Conservation (phyloP, 2,888 invertebrate genomes). For the Diploptera punctata region DNA sequence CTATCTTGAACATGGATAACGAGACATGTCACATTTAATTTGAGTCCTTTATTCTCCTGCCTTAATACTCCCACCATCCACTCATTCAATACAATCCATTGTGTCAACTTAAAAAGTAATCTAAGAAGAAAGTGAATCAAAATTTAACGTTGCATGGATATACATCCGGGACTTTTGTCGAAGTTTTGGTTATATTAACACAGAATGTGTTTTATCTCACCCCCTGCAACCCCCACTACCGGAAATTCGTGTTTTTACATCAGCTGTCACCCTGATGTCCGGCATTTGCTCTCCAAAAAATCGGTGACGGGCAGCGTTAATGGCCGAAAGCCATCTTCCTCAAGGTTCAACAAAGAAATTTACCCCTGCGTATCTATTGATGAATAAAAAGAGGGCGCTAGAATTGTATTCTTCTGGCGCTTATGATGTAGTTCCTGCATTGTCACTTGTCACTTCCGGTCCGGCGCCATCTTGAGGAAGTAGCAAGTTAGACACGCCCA, state of each 20-base stretch:
- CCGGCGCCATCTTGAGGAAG: conserved; percentile 6
- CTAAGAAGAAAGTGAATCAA: too few relatives aligned
- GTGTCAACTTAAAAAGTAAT: too few relatives aligned
- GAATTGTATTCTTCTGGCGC: background rate
- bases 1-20: too few relatives aligned
- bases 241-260: conserved; percentile 13
- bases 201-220: conserved; percentile 7
- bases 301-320: background rate
- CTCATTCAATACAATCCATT: too few relatives aligned
- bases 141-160: too few relatives aligned
- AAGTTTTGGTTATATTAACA: too few relatives aligned
- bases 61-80: too few relatives aligned
- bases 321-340: background rate
- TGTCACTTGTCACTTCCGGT: conserved; percentile 19
- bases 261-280: conserved; percentile 6
- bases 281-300: background rate
- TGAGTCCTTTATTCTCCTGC: too few relatives aligned
- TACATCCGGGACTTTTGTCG: too few relatives aligned
- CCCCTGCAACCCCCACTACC: background rate
- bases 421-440: conserved; percentile 16
- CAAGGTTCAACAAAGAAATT: background rate
- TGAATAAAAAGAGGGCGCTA: background rate
- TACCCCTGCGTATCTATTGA: background rate
- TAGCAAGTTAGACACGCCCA: background rate
- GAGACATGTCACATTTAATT: too few relatives aligned